These are phyloP conservation scores for Dasyurus viverrinus DNA, from an alignment of 2,113 vertebrate species.

Conservation along the genomic window DNA sequence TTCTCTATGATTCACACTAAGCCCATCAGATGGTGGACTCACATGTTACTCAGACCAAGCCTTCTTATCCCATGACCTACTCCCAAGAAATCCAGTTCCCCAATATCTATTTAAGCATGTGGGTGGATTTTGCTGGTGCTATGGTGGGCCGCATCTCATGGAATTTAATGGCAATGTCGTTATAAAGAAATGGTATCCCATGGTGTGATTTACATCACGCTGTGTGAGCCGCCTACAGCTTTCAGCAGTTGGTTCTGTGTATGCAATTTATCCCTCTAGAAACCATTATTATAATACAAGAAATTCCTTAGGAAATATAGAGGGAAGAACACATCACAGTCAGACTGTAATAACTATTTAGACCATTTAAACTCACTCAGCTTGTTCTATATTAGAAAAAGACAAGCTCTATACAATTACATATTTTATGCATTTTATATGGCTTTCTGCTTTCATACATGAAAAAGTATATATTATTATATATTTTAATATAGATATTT, in stretches of 20 bases:
- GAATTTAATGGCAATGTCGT: conserved; percentile 68
- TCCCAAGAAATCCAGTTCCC: not conserved
- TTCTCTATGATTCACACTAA: not conserved
- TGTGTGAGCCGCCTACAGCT: conserved; percentile 78
- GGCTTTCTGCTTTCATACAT: conserved; percentile 72
- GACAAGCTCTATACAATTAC: conserved; percentile 78
- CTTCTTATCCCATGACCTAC: not conserved
- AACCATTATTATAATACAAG: conserved; percentile 82
- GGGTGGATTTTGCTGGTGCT: not conserved
- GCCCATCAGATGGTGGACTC: not conserved
- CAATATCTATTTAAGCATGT: conserved; percentile 12
- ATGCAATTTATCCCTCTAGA: conserved; percentile 83
- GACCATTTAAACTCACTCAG: conserved; percentile 82
- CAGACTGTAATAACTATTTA: conserved; percentile 83
- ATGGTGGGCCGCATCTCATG: conserved; percentile 62
- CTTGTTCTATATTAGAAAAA: conserved; percentile 79
- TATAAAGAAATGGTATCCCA: conserved; percentile 65
- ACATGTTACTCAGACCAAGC: conserved; percentile 2
- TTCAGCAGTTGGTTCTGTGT: conserved; percentile 76
- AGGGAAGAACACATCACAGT: conserved; percentile 82
- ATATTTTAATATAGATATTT: conserved; percentile 61
- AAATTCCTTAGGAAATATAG: conserved; percentile 76
- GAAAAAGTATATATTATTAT: conserved; percentile 69
- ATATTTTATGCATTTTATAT: conserved; percentile 71
- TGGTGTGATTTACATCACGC: conserved; percentile 73